A percentile compares a stretch with the other conserved stretches of the same genome.
phyloP scores from a whole-genome alignment of 2,797 vertebrate species.

The Sternotherus odoratus region DNA sequence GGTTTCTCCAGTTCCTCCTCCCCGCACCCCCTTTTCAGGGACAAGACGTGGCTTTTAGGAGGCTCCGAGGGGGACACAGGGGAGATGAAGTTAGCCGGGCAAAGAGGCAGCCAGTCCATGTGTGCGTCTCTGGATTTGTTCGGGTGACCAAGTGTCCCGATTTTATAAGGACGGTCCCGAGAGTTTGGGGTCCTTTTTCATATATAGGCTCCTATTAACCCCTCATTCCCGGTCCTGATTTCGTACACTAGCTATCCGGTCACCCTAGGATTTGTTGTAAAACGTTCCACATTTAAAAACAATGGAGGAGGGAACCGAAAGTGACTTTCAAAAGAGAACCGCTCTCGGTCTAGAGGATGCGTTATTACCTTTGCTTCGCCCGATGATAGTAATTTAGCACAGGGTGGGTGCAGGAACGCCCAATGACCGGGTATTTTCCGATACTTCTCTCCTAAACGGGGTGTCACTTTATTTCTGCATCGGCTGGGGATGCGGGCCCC shows the following conservation, averaged over 20 bases:
- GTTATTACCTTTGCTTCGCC: background rate
- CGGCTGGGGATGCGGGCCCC: slow-evolving; percentile 4
- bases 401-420: background rate
- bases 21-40: background rate
- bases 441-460: background rate
- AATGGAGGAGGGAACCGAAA: background rate
- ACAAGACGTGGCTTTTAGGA: background rate
- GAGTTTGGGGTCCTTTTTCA: no score
- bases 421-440: background rate
- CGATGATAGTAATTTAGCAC: background rate
- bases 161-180: no score
- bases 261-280: background rate
- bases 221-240: no score
- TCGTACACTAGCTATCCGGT: no score
- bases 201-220: no score
- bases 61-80: background rate
- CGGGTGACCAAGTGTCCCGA: no score
- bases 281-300: background rate
- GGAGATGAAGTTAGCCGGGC: slow-evolving; percentile 38
- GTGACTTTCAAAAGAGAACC: background rate
- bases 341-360: background rate
- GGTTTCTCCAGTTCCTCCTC: slow-evolving; percentile 81
- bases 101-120: background rate
- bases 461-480: background rate
- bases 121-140: background rate